phyloP scores from a whole-genome alignment of 2,797 vertebrate species.

The Urocyon cinereoargenteus region DNA sequence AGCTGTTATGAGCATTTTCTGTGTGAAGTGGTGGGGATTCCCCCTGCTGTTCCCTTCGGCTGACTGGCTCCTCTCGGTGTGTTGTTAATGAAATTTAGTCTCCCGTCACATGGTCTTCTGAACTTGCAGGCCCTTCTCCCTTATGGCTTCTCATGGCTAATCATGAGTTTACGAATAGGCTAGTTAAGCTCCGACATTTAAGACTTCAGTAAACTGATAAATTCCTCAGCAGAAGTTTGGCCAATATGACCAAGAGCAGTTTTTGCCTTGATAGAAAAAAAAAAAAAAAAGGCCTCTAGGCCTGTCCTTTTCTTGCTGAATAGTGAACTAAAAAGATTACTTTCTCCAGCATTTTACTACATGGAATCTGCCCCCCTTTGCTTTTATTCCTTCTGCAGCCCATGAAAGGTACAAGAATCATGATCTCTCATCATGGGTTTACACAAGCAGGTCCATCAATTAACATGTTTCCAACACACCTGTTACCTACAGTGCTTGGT shows the following conservation, averaged over 20 bases:
- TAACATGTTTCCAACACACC: not conserved
- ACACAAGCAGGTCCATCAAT: not conserved
- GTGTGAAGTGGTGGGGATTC: constrained; percentile 9
- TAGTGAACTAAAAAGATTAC: not conserved
- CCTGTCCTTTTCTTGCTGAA: not conserved
- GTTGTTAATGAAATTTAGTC: constrained; percentile 59
- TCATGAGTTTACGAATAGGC: not conserved
- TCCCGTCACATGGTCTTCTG: constrained; percentile 47
- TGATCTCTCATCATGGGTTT: not conserved
- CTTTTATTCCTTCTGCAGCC: not conserved
- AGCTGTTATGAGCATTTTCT: not conserved
- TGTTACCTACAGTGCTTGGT: not conserved
- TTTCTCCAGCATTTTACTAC: not conserved
- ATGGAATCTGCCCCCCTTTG: not conserved
- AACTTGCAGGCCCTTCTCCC: constrained; percentile 31
- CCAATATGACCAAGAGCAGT: not conserved
- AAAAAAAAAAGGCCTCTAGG: not conserved
- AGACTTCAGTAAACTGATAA: not conserved
- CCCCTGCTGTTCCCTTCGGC: not conserved
- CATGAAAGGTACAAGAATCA: not conserved
- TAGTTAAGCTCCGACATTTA: not conserved
- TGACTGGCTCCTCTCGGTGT: constrained; percentile 16
- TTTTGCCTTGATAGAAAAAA: not conserved
- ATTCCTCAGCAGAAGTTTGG: not conserved
- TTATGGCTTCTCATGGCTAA: not conserved